These are phyloP conservation scores for Boleophthalmus pectinirostris DNA, from an alignment of 2,113 vertebrate genomes.

Conservation along the genomic window DNA sequence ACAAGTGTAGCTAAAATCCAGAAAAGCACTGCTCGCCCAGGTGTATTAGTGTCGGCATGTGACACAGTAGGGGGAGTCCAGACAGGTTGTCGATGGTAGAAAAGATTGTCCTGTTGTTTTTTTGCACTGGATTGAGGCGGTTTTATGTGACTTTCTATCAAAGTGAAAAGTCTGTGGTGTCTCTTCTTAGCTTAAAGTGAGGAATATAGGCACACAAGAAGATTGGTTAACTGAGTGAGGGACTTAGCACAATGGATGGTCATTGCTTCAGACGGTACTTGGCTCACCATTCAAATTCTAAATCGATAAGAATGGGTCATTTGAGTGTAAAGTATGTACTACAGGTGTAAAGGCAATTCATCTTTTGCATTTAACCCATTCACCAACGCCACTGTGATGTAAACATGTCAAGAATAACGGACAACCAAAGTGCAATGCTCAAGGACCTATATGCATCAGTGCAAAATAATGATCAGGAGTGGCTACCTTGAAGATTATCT, in stretches of 20 bases:
- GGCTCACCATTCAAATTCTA: neutral
- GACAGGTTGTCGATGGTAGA: constrained; percentile 34
- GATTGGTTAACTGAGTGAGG: neutral
- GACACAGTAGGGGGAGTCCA: constrained; percentile 4
- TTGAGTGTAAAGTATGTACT: too few relatives aligned
- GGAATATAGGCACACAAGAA: neutral
- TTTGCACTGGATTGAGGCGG: neutral
- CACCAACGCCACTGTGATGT: too few relatives aligned
- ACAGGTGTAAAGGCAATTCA: too few relatives aligned
- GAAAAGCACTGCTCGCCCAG: constrained; percentile 12
- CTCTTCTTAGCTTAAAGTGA: neutral
- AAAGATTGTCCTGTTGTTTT: constrained; percentile 1
- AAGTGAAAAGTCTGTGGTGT: neutral
- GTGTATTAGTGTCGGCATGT: constrained; percentile 20
- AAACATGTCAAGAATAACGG: neutral
- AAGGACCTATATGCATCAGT: too few relatives aligned
- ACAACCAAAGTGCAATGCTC: neutral
- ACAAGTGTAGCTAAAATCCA: constrained; percentile 3
- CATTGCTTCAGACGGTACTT: neutral
- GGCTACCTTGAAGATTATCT: too few relatives aligned
- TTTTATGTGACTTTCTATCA: neutral
- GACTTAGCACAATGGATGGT: neutral
- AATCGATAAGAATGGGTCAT: too few relatives aligned
- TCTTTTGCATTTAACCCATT: too few relatives aligned
- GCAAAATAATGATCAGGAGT: too few relatives aligned